Percentiles rank a stretch among this genome's conserved stretches.
Evolutionary conservation across 2,113 vertebrate species (phyloP).

Genomic region (Eulemur rufifrons): DNA sequence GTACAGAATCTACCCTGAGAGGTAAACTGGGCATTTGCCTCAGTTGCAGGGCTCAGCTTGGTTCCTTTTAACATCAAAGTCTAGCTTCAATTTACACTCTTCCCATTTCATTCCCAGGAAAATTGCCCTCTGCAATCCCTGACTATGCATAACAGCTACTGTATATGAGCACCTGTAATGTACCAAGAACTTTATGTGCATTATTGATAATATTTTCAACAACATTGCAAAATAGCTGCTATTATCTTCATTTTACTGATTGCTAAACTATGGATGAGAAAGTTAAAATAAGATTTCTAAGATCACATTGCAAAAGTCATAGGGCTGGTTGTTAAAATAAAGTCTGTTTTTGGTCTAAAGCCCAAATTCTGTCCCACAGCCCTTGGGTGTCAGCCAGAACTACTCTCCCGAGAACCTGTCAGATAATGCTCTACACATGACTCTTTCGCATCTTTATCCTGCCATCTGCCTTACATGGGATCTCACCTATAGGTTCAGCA

Average conservation of each 20-base stretch:
- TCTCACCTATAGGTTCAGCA: neutral
- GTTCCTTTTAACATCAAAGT: neutral
- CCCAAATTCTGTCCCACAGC: neutral
- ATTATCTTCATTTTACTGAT: neutral
- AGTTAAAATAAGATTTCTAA: neutral
- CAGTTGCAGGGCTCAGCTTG: neutral
- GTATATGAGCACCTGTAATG: neutral
- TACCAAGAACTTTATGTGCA: neutral
- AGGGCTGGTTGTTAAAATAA: neutral
- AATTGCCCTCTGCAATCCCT: neutral
- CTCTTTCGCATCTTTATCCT: neutral
- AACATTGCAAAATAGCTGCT: neutral
- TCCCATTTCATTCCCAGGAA: neutral
- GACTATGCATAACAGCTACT: neutral
- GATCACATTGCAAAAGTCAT: neutral
- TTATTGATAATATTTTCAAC: neutral
- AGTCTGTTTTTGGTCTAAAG: neutral
- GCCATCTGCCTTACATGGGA: neutral
- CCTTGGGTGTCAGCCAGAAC: neutral
- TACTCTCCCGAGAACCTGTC: neutral
- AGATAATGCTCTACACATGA: neutral
- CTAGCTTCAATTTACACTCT: neutral
- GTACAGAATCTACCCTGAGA: neutral
- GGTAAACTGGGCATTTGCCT: neutral
- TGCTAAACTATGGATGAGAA: neutral